Evolutionary conservation across 2,888 invertebrate genomes (phyloP).

Genomic region (Hemithea aestivaria): DNA sequence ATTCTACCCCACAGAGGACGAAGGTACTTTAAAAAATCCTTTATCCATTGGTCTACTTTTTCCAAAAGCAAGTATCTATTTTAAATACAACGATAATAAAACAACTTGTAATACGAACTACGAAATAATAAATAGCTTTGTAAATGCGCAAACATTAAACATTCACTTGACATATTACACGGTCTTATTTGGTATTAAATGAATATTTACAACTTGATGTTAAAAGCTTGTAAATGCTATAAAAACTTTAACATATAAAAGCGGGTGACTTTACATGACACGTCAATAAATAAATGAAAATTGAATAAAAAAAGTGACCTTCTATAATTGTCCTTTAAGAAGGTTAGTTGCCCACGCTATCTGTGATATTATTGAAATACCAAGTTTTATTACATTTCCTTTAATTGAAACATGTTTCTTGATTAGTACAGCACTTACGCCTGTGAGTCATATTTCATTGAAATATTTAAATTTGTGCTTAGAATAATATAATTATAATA

Average conservation of each 20-base stretch:
- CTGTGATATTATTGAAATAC: slow-evolving; percentile 6
- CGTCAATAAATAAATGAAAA: slow-evolving; percentile 9
- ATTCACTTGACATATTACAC: slow-evolving; percentile 21
- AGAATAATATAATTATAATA: no score
- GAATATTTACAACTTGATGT: slow-evolving; percentile 12
- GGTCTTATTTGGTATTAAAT: slow-evolving; percentile 11
- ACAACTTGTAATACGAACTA: slow-evolving; percentile 2
- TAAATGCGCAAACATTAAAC: slow-evolving; percentile 4
- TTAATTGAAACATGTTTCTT: slow-evolving; percentile 1
- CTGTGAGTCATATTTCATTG: not conserved
- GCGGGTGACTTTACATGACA: slow-evolving; percentile 17
- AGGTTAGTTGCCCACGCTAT: slow-evolving; percentile 21
- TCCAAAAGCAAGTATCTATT: no score
- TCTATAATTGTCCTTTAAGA: slow-evolving; percentile 18
- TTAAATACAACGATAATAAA: no score
- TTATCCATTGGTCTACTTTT: no score
- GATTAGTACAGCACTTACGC: not conserved
- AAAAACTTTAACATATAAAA: slow-evolving; percentile 18
- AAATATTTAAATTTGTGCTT: not conserved
- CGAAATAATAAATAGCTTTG: not conserved
- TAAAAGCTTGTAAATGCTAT: slow-evolving; percentile 11
- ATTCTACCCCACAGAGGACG: no score
- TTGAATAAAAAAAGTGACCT: slow-evolving; percentile 18
- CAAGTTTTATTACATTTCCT: slow-evolving; percentile 6
- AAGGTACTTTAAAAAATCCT: no score